A percentile compares a stretch with the other conserved stretches of the same genome.
Evolutionary conservation across 2,113 vertebrate species (phyloP).

Genomic region (Ailuropoda melanoleuca): DNA sequence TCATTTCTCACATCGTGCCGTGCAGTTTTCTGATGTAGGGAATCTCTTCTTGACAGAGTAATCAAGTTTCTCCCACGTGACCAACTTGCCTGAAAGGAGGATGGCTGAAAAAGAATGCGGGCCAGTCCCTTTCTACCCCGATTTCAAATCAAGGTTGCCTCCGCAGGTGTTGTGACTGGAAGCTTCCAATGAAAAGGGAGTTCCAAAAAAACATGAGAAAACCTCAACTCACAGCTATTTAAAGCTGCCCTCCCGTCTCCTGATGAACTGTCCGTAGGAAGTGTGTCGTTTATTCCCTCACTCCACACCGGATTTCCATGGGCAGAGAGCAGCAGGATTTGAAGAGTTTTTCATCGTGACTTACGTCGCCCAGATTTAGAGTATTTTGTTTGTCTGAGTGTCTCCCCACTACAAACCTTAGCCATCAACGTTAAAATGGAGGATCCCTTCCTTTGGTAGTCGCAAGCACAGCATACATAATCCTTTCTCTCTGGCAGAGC

Average conservation of each 20-base stretch:
- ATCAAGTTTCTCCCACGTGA: constrained; percentile 62
- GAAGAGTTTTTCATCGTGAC: constrained; percentile 58
- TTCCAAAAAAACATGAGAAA: constrained; percentile 48
- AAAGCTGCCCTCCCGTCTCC: constrained; percentile 44
- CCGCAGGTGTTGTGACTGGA: constrained; percentile 77
- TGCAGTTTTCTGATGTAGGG: constrained; percentile 38
- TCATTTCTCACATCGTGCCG: not conserved
- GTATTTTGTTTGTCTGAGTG: constrained; percentile 70
- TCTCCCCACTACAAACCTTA: constrained; percentile 71
- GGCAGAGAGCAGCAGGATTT: constrained; percentile 49
- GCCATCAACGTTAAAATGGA: constrained; percentile 69
- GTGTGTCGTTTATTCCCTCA: constrained; percentile 52
- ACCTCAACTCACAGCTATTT: constrained; percentile 63
- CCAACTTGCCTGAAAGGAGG: constrained; percentile 70
- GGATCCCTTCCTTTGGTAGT: constrained; percentile 80
- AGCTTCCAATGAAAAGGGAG: constrained; percentile 37
- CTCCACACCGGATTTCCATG: constrained; percentile 56
- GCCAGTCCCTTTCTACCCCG: constrained; percentile 37
- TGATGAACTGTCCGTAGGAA: constrained; percentile 66
- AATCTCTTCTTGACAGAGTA: constrained; percentile 65
- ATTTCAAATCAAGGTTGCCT: constrained; percentile 79
- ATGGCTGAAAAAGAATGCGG: constrained; percentile 44
- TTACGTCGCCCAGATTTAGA: constrained; percentile 71
- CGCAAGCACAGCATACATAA: constrained; percentile 78
- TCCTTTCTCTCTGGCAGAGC: constrained; percentile 82